These are phyloP conservation scores for Panurus biarmicus DNA, from an alignment of 2,113 vertebrate genomes.

Conservation along the genomic window DNA sequence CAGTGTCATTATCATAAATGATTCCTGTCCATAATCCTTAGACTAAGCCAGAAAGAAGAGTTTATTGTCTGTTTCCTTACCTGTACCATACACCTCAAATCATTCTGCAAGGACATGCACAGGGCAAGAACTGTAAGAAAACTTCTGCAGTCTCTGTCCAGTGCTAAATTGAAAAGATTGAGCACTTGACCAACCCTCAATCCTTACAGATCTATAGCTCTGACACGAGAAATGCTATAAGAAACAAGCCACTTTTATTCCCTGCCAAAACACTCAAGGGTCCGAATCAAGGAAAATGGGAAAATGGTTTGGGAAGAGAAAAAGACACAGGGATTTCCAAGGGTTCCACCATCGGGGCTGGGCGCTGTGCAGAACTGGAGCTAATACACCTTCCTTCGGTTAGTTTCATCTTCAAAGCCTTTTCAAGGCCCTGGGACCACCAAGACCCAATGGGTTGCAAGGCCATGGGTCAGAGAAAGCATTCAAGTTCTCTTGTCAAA, in stretches of 20 bases:
- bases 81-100: background rate
- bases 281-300: background rate
- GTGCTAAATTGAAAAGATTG: background rate
- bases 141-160: background rate
- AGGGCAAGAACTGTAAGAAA: background rate
- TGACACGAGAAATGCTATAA: fast-evolving
- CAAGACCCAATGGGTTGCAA: fast-evolving
- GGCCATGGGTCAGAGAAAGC: background rate
- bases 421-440: background rate
- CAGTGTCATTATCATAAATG: background rate
- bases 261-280: background rate
- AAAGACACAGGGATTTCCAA: background rate
- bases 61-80: background rate
- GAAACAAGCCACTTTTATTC: background rate
- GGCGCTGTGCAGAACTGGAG: fast-evolving
- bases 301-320: background rate
- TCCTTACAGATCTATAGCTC: background rate
- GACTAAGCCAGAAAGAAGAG: background rate
- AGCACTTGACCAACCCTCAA: background rate
- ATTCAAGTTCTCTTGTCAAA: background rate
- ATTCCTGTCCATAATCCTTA: background rate
- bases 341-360: background rate
- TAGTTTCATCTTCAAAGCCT: too few species aligned
- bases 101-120: background rate
- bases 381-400: background rate